phyloP scores from a whole-genome alignment of 2,113 vertebrate genomes.

The Lepus europaeus region DNA sequence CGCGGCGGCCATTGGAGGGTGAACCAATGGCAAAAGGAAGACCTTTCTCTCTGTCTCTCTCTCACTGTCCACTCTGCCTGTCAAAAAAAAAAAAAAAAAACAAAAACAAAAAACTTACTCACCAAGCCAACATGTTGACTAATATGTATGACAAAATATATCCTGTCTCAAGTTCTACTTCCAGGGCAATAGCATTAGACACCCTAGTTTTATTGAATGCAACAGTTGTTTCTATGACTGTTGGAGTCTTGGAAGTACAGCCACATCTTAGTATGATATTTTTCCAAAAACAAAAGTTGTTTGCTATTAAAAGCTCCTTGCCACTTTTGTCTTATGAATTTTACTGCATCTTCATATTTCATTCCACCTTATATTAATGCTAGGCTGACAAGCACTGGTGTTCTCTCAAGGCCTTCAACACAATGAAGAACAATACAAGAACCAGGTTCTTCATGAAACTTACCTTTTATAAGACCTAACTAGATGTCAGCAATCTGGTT shows the following conservation, averaged over 20 bases:
- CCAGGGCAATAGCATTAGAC: too few species aligned
- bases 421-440: constrained; percentile 96
- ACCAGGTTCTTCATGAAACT: constrained; percentile 96
- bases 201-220: too few species aligned
- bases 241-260: too few species aligned
- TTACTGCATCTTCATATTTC: constrained; percentile 97
- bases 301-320: constrained; percentile 90
- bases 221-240: too few species aligned
- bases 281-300: too few species aligned
- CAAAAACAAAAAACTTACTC: too few species aligned
- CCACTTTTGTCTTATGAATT: constrained; percentile 95
- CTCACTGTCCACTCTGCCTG: too few species aligned
- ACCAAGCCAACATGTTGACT: constrained; percentile 82
- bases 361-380: constrained; percentile 97
- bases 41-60: too few species aligned
- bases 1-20: too few species aligned
- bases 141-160: constrained; percentile 67
- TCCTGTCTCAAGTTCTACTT: constrained; percentile 31
- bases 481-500: constrained; percentile 84
- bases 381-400: constrained; percentile 95
- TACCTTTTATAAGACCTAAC: constrained; percentile 94
- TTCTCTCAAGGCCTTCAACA: constrained; percentile 96
- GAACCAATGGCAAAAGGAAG: too few species aligned
- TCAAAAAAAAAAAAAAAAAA: too few species aligned
- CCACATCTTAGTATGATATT: too few species aligned